These are phyloP conservation scores for Acrossocheilus fasciatus DNA, from an alignment of 2,797 vertebrate species.

Conservation along the genomic window DNA sequence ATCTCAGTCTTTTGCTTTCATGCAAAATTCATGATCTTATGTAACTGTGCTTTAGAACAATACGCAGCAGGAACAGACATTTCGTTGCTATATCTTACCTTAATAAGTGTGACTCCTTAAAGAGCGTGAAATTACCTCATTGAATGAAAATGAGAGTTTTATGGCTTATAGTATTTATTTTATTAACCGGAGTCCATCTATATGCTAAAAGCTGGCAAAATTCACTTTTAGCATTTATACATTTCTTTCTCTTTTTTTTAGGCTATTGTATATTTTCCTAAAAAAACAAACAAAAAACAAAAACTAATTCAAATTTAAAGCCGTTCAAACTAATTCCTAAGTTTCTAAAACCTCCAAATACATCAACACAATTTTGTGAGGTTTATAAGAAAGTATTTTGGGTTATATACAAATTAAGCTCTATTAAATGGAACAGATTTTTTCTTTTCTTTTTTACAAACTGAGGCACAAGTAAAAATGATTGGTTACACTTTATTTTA, in stretches of 20 bases:
- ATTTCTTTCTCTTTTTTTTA: neutral
- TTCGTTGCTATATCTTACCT: slow-evolving; percentile 4
- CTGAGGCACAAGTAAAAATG: neutral
- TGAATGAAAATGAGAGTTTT: neutral
- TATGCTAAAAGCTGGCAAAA: neutral
- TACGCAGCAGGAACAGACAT: slow-evolving; percentile 15
- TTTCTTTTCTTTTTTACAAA: neutral
- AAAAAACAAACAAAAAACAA: neutral
- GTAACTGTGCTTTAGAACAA: slow-evolving; percentile 28
- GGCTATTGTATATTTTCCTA: neutral
- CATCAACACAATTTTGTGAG: neutral
- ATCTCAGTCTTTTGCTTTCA: slow-evolving; percentile 28
- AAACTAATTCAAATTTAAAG: too few relatives aligned
- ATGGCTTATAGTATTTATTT: neutral
- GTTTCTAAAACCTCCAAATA: neutral
- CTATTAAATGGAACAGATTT: neutral
- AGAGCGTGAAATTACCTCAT: neutral
- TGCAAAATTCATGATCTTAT: slow-evolving; percentile 31
- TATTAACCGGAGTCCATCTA: neutral
- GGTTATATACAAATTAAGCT: neutral
- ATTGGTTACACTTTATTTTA: neutral
- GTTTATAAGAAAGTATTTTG: neutral
- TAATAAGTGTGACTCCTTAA: slow-evolving; percentile 11
- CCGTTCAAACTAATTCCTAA: neutral
- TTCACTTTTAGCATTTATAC: neutral